Evolutionary conservation across 2,797 vertebrate genomes (phyloP).

Genomic region (Cossypha dichroa): DNA sequence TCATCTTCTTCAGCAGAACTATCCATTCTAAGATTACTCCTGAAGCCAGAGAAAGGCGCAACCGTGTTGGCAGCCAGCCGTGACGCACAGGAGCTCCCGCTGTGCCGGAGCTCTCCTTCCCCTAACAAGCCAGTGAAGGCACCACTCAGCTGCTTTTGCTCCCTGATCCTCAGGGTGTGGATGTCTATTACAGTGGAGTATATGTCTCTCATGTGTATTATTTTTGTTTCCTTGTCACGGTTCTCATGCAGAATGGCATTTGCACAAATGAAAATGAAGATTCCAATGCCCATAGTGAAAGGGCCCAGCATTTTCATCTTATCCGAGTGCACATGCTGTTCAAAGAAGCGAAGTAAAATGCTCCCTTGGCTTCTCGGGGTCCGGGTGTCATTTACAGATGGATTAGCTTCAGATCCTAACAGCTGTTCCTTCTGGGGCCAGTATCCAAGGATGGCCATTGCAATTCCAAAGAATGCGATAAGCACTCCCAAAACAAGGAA

Average conservation of each 20-base stretch:
- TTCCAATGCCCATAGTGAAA: conserved; percentile 99
- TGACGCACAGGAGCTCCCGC: conserved; percentile 77
- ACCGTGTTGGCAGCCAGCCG: conserved; percentile 85
- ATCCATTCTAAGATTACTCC: conserved; percentile 72
- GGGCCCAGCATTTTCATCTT: conserved; percentile 99
- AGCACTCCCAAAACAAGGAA: conserved; percentile 92
- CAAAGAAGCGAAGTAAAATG: conserved; percentile 86
- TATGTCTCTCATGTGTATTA: conserved; percentile 98
- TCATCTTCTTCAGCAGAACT: conserved; percentile 85
- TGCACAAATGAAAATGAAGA: conserved; percentile 98
- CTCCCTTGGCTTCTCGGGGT: conserved; percentile 70
- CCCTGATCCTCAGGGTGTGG: conserved; percentile 88
- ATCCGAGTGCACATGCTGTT: conserved; percentile 91
- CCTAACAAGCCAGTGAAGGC: conserved; percentile 75
- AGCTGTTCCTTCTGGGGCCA: conserved; percentile 89
- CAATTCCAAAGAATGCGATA: conserved; percentile 88
- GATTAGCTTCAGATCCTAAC: conserved; percentile 56
- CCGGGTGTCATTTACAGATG: conserved; percentile 75
- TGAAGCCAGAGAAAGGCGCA: conserved; percentile 81
- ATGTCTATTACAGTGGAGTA: conserved; percentile 98
- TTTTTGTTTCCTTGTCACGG: conserved; percentile 95
- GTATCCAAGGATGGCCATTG: conserved; percentile 96
- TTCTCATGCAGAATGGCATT: conserved; percentile 98
- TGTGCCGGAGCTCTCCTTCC: conserved; percentile 74
- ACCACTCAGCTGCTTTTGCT: conserved; percentile 85